phyloP scores from a whole-genome alignment of 2,888 invertebrate genomes.

The Cryptus viduatorius region DNA sequence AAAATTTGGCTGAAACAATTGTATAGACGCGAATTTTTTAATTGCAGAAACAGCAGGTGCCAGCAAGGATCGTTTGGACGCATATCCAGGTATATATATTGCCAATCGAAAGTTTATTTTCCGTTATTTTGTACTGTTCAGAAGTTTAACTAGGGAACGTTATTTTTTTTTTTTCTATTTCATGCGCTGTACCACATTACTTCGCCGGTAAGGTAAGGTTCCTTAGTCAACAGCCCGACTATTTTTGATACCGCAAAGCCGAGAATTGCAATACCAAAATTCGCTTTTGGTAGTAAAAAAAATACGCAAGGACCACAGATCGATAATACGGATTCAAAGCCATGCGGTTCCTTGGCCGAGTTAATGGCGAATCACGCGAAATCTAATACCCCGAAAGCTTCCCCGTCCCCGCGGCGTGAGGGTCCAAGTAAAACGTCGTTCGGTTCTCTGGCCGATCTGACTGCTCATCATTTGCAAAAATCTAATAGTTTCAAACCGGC shows the following conservation, averaged over 20 bases:
- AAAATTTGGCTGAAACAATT: background rate
- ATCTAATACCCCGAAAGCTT: constrained; percentile 26
- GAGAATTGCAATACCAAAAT: constrained; percentile 71
- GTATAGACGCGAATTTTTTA: background rate
- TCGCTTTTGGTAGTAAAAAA: constrained; percentile 66
- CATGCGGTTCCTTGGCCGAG: constrained; percentile 49
- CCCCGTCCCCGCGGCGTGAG: background rate
- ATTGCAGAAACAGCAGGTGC: constrained; percentile 67
- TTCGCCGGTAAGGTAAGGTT: constrained; percentile 84
- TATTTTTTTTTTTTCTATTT: constrained; percentile 76
- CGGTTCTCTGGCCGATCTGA: constrained; percentile 78
- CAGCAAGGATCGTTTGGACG: constrained; percentile 69
- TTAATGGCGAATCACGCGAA: constrained; percentile 51
- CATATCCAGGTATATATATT: constrained; percentile 76
- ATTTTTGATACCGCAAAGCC: constrained; percentile 52
- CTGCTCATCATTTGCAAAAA: constrained; percentile 80
- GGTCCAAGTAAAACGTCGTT: constrained; percentile 70
- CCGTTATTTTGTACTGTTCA: background rate
- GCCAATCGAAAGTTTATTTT: constrained; percentile 15
- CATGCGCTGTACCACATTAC: constrained; percentile 74
- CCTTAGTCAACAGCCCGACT: constrained; percentile 71
- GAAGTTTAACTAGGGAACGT: constrained; percentile 67
- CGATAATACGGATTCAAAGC: constrained; percentile 13
- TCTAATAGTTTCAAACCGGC: constrained; percentile 62
- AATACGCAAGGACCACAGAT: background rate